These are phyloP conservation scores for Pseudomyrmex sp. DNA, from an alignment of 1,140 invertebrate species.

Conservation along the genomic window DNA sequence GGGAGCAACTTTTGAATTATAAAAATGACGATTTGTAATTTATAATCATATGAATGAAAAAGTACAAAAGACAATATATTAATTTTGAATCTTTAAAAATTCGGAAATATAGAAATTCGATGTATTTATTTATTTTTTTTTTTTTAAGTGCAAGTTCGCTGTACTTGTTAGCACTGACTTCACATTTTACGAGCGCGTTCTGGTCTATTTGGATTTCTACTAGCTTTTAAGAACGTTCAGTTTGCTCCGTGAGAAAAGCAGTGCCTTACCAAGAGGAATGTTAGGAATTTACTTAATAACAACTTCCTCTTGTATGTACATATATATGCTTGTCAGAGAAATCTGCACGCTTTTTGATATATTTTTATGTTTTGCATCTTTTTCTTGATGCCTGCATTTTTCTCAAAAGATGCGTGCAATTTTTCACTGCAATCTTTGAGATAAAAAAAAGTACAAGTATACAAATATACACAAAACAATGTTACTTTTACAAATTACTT, in stretches of 20 bases:
- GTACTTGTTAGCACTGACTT: background rate
- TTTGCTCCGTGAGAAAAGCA: slow-evolving; percentile 69
- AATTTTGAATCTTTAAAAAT: background rate
- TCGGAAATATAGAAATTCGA: background rate
- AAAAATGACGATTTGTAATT: slow-evolving; percentile 4
- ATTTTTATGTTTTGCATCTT: slow-evolving; percentile 7
- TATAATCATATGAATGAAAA: background rate
- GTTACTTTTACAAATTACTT: slow-evolving; percentile 7
- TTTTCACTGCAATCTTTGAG: too few species aligned
- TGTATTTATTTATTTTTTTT: background rate
- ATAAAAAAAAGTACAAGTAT: too few species aligned
- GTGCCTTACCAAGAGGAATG: slow-evolving; percentile 54
- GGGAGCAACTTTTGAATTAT: background rate
- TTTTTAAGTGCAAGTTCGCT: background rate
- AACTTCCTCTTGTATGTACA: slow-evolving; percentile 29
- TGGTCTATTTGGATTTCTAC: slow-evolving; percentile 31
- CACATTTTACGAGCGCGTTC: slow-evolving; percentile 25
- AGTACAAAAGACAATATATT: background rate
- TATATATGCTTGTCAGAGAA: slow-evolving; percentile 3
- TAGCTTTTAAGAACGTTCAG: slow-evolving; percentile 63
- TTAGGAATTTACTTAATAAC: slow-evolving; percentile 68
- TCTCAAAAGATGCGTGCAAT: background rate
- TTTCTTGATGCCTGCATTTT: background rate
- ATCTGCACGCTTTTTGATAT: slow-evolving; percentile 18
- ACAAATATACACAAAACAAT: background rate